A percentile compares a stretch with the other conserved stretches of the same genome.
phyloP scores from a whole-genome alignment of 2,797 vertebrate species.

The Danionella dracula region DNA sequence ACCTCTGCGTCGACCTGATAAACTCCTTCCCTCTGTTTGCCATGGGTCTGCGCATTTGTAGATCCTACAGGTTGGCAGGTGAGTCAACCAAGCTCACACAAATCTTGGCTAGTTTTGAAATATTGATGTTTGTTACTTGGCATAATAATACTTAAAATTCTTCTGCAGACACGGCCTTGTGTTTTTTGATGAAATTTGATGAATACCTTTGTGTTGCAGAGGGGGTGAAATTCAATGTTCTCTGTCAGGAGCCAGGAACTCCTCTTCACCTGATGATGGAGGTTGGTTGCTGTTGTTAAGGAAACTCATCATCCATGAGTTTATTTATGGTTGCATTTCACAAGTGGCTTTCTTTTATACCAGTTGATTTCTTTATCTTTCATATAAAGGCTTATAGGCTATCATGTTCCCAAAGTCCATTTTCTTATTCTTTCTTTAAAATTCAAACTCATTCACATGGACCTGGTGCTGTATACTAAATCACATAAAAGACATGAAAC shows the following conservation, averaged over 20 bases:
- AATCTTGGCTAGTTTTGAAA: too few relatives aligned
- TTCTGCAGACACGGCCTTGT: too few relatives aligned
- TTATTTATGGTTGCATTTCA: neutral
- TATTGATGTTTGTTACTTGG: too few relatives aligned
- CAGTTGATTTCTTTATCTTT: neutral
- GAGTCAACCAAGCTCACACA: conserved; percentile 7
- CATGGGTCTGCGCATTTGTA: conserved; percentile 77
- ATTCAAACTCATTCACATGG: too few relatives aligned
- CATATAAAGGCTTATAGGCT: neutral
- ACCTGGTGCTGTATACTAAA: too few relatives aligned
- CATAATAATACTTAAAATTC: too few relatives aligned
- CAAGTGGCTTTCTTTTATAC: neutral
- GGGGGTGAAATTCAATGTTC: conserved; percentile 88
- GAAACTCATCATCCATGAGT: neutral
- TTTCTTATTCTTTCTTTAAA: too few relatives aligned
- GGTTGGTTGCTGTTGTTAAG: conserved; percentile 58
- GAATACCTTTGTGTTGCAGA: conserved; percentile 63
- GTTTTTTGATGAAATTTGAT: too few relatives aligned
- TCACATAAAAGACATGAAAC: too few relatives aligned
- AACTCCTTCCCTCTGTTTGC: conserved; percentile 90
- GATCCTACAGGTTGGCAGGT: conserved; percentile 86
- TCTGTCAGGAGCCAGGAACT: conserved; percentile 78
- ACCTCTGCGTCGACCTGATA: conserved; percentile 82
- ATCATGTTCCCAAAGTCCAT: too few relatives aligned
- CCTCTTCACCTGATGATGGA: conserved; percentile 92